Evolutionary conservation across 2,888 invertebrate genomes (phyloP).

Genomic region (Osedax frankpressi): DNA sequence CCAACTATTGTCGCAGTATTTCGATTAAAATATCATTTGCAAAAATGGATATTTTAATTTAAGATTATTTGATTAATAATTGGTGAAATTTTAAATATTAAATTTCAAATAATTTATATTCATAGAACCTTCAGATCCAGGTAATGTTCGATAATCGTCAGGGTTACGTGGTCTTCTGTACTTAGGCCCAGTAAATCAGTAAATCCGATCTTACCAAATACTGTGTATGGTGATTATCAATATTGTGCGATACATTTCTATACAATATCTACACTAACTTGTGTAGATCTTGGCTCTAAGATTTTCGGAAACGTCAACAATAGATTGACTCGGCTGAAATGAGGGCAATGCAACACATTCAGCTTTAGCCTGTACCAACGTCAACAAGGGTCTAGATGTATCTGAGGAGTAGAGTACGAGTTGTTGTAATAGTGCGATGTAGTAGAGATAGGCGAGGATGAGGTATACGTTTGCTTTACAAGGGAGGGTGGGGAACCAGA

Average conservation of each 20-base stretch:
- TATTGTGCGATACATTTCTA: neutral
- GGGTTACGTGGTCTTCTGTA: slow-evolving; percentile 44
- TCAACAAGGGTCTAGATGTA: slow-evolving; percentile 37
- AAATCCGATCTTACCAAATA: slow-evolving; percentile 32
- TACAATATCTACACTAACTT: neutral
- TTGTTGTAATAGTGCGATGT: neutral
- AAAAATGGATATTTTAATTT: no score
- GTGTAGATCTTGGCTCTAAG: slow-evolving; percentile 46
- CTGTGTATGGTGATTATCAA: no score
- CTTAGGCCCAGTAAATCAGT: slow-evolving; percentile 42
- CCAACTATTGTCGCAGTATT: slow-evolving; percentile 32
- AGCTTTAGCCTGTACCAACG: slow-evolving; percentile 35
- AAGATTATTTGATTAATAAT: no score
- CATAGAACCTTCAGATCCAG: slow-evolving; percentile 47
- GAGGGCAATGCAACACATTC: slow-evolving; percentile 39
- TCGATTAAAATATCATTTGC: no score
- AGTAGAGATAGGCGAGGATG: neutral
- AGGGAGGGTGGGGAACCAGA: no score
- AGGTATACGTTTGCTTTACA: no score
- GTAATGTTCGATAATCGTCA: slow-evolving; percentile 45
- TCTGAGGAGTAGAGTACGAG: slow-evolving; percentile 30
- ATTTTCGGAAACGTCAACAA: slow-evolving; percentile 46
- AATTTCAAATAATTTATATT: no score
- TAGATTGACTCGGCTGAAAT: slow-evolving; percentile 39
- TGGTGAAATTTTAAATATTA: no score